Evolutionary conservation across 2,113 vertebrate genomes (phyloP).

Genomic region (Oryzias melastigma): DNA sequence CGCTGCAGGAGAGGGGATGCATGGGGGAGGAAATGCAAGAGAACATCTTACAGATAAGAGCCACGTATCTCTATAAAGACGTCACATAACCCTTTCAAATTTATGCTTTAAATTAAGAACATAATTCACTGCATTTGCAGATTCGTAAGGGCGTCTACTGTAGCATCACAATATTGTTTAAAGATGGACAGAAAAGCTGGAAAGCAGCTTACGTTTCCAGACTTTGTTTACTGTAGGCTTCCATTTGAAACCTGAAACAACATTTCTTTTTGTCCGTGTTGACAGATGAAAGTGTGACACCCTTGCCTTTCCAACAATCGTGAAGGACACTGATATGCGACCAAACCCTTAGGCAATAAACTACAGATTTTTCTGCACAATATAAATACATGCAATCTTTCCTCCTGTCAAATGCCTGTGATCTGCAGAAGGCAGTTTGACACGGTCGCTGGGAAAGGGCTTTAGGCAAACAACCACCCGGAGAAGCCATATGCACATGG

Average conservation of each 20-base stretch:
- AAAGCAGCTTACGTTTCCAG: conserved; percentile 31
- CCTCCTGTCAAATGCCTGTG: conserved; percentile 64
- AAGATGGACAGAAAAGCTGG: conserved; percentile 18
- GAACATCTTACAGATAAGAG: conserved; percentile 40
- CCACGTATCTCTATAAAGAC: conserved; percentile 10
- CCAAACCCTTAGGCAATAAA: conserved; percentile 47
- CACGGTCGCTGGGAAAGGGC: conserved; percentile 64
- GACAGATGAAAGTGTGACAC: conserved; percentile 58
- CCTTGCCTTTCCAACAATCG: conserved; percentile 41
- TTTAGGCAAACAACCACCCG: conserved; percentile 52
- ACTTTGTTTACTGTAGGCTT: conserved; percentile 45
- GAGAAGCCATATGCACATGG: conserved; percentile 40
- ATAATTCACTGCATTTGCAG: conserved; percentile 26
- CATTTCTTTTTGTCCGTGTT: conserved; percentile 52
- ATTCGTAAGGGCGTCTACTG: not conserved
- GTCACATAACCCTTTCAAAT: conserved; percentile 10
- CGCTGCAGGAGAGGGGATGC: conserved; percentile 42
- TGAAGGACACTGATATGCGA: conserved; percentile 56
- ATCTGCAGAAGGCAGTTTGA: conserved; percentile 56
- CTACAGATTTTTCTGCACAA: conserved; percentile 53
- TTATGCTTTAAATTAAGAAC: conserved; percentile 12
- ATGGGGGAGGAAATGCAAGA: conserved; percentile 49
- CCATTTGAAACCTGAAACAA: conserved; percentile 55
- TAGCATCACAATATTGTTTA: not conserved
- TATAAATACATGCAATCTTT: conserved; percentile 72